A percentile compares a stretch with the other conserved stretches of the same genome.
Conservation (phyloP, 2,888 invertebrate genomes). For the Idaea straminata region DNA sequence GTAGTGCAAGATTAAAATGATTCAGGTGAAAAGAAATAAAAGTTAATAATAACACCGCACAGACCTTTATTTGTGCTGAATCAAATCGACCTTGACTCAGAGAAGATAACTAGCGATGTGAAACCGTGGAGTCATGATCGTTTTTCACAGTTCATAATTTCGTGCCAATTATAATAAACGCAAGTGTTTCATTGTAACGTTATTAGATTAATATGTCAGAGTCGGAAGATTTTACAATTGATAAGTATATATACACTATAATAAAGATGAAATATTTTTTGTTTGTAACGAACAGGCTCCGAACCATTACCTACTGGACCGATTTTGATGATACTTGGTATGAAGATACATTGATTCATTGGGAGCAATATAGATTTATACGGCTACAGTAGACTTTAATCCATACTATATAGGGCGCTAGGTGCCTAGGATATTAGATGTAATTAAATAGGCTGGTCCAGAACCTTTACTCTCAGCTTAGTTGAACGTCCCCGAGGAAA, state of each 20-base stretch:
- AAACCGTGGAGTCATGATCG: slow-evolving; percentile 61
- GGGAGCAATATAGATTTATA: no score
- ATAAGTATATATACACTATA: slow-evolving; percentile 27
- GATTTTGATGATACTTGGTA: no score
- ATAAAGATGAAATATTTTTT: no score
- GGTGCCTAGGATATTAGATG: no score
- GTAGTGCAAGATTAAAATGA: slow-evolving; percentile 14
- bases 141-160: slow-evolving; percentile 53
- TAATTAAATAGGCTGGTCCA: no score
- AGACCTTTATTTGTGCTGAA: slow-evolving; percentile 29
- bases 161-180: slow-evolving; percentile 59
- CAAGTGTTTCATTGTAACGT: slow-evolving; percentile 44
- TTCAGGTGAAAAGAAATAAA: slow-evolving; percentile 10
- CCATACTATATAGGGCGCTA: no score
- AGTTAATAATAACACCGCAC: slow-evolving; percentile 5
- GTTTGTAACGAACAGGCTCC: no score
- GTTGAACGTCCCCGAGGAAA: no score
- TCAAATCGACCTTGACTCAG: slow-evolving; percentile 56
- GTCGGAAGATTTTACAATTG: slow-evolving; percentile 20
- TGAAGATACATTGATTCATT: no score
- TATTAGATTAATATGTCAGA: slow-evolving; percentile 57
- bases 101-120: slow-evolving; percentile 47
- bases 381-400: no score
- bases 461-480: no score
- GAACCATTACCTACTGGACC: no score